A percentile compares a stretch with the other conserved stretches of the same genome.
phyloP scores from a whole-genome alignment of 2,113 vertebrate species.

The Gallinago media region DNA sequence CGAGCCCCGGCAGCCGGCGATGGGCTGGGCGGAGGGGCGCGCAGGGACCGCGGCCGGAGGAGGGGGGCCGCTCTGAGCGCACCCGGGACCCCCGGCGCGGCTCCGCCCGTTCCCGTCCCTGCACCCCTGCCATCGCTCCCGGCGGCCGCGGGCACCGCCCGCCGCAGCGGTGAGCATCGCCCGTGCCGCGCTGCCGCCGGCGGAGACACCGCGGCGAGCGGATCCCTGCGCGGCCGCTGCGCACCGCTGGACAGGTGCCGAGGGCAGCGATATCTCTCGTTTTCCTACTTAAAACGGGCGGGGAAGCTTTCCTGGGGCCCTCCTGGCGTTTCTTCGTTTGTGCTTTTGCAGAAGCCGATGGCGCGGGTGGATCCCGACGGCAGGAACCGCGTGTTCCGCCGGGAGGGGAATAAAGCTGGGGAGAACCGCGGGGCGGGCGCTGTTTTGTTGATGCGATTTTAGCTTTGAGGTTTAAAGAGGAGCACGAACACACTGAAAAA shows the following conservation, averaged over 20 bases:
- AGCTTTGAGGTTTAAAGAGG: neutral
- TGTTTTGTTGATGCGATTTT: neutral
- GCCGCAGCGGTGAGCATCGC: neutral
- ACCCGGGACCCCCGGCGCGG: neutral
- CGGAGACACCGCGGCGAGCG: neutral
- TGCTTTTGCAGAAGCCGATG: neutral
- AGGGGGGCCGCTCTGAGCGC: neutral
- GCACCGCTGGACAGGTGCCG: neutral
- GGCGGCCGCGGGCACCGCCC: neutral
- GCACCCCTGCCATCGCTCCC: neutral
- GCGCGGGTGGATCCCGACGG: neutral
- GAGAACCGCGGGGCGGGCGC: neutral
- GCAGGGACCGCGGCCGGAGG: neutral
- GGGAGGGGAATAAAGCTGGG: neutral
- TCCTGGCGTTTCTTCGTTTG: neutral
- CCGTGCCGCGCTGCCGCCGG: neutral
- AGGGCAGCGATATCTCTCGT: neutral
- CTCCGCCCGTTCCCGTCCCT: neutral
- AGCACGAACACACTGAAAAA: accelerated
- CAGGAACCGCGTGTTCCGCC: neutral
- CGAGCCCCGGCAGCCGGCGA: neutral
- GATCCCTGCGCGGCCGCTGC: neutral
- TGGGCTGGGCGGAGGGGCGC: neutral
- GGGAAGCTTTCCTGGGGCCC: neutral
- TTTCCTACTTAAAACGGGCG: accelerated